phyloP scores from a whole-genome alignment of 2,113 vertebrate species.

The Melanerpes aurifrons region DNA sequence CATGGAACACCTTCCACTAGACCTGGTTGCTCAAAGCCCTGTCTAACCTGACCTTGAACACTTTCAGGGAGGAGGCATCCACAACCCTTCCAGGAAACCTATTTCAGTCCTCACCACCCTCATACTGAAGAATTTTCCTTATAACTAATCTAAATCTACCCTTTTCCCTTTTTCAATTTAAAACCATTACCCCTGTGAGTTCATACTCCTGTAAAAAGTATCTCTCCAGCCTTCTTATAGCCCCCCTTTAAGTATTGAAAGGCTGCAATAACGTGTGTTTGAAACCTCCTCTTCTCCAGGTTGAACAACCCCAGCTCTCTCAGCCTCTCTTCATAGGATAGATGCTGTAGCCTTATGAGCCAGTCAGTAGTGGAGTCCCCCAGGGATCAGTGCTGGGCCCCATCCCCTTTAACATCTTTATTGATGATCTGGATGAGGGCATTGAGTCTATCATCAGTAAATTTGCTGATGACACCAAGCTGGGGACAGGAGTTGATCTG shows the following conservation, averaged over 20 bases:
- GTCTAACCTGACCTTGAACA: not conserved
- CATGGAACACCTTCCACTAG: fast-evolving
- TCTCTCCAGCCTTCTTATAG: not conserved
- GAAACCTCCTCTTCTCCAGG: not conserved
- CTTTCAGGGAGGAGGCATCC: not conserved
- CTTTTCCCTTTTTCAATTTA: not conserved
- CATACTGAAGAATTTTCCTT: not conserved
- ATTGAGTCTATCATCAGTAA: too few relatives aligned
- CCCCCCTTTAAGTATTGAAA: not conserved
- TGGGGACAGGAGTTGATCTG: too few relatives aligned
- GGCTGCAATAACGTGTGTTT: not conserved
- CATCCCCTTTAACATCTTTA: too few relatives aligned
- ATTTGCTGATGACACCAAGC: too few relatives aligned
- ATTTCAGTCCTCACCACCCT: not conserved
- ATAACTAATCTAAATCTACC: not conserved
- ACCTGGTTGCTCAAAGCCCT: not conserved
- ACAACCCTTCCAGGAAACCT: fast-evolving
- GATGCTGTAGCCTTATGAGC: too few relatives aligned
- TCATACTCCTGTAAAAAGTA: not conserved
- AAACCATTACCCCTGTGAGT: not conserved
- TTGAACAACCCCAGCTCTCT: not conserved
- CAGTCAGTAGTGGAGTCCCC: too few relatives aligned
- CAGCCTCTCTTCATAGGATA: not conserved
- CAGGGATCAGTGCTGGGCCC: too few relatives aligned
- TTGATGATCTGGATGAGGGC: too few relatives aligned